Evolutionary conservation across 2,888 invertebrate genomes (phyloP).

Genomic region (Gastracanthus pulcherrimus): DNA sequence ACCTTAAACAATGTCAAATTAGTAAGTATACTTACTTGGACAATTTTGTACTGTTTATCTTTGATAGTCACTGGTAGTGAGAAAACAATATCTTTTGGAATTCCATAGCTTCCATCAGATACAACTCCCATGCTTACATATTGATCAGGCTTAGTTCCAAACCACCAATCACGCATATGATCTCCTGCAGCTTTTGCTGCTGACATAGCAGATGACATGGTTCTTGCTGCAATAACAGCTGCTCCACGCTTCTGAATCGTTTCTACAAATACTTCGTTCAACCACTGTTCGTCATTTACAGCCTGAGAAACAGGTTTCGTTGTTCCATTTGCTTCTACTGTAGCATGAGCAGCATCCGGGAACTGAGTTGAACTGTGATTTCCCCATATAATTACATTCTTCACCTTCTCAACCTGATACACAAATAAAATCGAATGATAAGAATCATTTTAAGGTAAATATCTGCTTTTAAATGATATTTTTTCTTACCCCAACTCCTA

Average conservation of each 20-base stretch:
- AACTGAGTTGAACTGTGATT: constrained; percentile 99
- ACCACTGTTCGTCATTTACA: constrained; percentile 89
- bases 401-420: constrained; percentile 85
- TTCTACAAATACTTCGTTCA: constrained; percentile 90
- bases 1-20: not conserved
- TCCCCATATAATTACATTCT: constrained; percentile 98
- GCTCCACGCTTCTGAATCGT: constrained; percentile 98
- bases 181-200: constrained; percentile 99
- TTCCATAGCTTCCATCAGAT: constrained; percentile 97
- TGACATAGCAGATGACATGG: constrained; percentile 99
- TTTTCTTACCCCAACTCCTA: constrained; percentile 77
- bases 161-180: constrained; percentile 98
- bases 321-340: constrained; percentile 80
- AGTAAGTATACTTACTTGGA: constrained; percentile 77
- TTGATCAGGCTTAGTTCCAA: constrained; percentile 86
- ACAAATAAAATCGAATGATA: not conserved
- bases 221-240: constrained; percentile 97
- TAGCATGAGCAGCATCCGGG: constrained; percentile 92
- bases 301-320: constrained; percentile 83
- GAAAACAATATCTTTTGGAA: constrained; percentile 78
- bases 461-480: not conserved
- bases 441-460: not conserved
- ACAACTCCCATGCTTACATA: constrained; percentile 98
- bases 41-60: constrained; percentile 91
- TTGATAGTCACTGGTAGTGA: constrained; percentile 95